A percentile compares a stretch with the other conserved stretches of the same genome.
Conservation (phyloP, 2,888 invertebrate genomes). For the Acanthoscelides obtectus region DNA sequence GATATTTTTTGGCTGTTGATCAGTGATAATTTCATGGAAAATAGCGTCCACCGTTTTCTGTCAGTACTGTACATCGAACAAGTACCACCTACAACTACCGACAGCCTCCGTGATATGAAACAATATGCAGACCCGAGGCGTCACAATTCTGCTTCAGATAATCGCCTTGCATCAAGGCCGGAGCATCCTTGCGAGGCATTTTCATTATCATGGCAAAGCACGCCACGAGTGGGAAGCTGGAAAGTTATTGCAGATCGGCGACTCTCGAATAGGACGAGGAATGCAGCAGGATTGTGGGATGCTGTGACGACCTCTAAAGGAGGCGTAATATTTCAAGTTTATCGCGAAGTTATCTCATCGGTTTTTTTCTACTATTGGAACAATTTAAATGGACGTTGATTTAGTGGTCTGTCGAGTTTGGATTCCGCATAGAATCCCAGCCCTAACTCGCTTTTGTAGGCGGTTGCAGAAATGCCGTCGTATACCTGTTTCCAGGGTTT, state of each 20-base stretch:
- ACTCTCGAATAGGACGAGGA: background rate
- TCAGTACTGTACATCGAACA: background rate
- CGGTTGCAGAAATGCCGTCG: too few species aligned
- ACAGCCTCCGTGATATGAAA: background rate
- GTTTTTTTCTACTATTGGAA: background rate
- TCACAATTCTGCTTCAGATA: background rate
- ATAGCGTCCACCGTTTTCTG: too few species aligned
- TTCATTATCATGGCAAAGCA: background rate
- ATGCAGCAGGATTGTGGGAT: background rate
- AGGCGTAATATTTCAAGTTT: background rate
- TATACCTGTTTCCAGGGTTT: too few species aligned
- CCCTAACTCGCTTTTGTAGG: too few species aligned
- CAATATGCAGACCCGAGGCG: background rate
- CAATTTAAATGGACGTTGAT: slow-evolving; percentile 1
- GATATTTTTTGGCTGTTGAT: too few species aligned
- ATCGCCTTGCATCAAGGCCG: background rate
- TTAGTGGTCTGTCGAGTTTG: too few species aligned
- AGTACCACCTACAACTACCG: background rate
- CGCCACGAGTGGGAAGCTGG: background rate
- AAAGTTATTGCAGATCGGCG: background rate
- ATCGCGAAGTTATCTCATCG: background rate
- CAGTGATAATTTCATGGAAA: too few species aligned
- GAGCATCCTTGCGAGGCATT: background rate
- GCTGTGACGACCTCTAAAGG: background rate
- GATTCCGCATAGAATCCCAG: too few species aligned